Evolutionary conservation across 2,888 invertebrate genomes (phyloP).

Genomic region (Tipula confusa): DNA sequence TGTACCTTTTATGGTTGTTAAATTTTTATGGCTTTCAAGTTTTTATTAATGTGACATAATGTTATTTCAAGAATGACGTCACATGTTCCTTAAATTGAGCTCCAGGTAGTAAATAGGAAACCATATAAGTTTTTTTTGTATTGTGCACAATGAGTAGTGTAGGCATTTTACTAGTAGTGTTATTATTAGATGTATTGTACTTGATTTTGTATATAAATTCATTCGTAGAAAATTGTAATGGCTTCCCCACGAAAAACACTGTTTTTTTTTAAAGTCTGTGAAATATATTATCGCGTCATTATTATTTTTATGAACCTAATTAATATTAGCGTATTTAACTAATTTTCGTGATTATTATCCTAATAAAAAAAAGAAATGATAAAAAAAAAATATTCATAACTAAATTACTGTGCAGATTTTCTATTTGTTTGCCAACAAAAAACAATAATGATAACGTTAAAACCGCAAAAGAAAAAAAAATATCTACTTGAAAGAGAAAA

Average conservation of each 20-base stretch:
- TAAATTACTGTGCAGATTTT: background rate
- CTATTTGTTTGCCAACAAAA: background rate
- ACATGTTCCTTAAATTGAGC: too few relatives aligned
- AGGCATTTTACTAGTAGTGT: too few relatives aligned
- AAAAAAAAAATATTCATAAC: background rate
- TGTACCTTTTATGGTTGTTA: too few relatives aligned
- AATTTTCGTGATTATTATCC: constrained; percentile 3
- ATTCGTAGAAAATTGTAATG: background rate
- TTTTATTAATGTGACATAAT: too few relatives aligned
- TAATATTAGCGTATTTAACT: background rate
- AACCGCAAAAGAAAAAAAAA: background rate
- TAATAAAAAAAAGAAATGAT: background rate
- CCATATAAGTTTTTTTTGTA: too few relatives aligned
- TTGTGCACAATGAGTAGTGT: too few relatives aligned
- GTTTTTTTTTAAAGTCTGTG: constrained; percentile 3
- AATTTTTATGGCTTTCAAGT: too few relatives aligned
- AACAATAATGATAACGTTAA: background rate
- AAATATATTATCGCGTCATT: background rate
- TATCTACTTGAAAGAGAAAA: background rate
- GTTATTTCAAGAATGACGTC: too few relatives aligned
- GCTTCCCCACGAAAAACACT: background rate
- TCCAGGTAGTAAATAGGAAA: too few relatives aligned
- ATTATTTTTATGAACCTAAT: background rate
- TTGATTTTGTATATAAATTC: background rate
- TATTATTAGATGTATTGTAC: too few relatives aligned